Conservation (phyloP, 2,113 vertebrate genomes). For the Aegypius monachus region DNA sequence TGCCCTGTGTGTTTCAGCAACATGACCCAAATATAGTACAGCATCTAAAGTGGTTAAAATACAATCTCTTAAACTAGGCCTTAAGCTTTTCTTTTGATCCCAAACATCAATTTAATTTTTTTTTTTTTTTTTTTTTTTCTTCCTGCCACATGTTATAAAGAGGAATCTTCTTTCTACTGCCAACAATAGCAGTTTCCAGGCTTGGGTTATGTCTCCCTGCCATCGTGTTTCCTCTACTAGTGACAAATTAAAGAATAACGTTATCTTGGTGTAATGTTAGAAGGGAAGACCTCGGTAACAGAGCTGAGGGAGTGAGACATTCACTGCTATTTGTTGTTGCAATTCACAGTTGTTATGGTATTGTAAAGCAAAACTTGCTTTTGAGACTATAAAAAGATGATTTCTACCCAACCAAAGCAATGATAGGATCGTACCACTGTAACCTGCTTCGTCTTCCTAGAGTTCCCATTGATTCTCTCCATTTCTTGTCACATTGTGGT, state of each 20-base stretch:
- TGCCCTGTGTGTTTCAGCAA: not conserved
- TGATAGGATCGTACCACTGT: not conserved
- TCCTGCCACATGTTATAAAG: not conserved
- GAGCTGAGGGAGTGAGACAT: not conserved
- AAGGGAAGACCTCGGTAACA: not conserved
- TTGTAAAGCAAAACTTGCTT: not conserved
- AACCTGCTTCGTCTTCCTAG: not conserved
- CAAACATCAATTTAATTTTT: not conserved
- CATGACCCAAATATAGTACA: not conserved
- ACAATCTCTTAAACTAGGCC: not conserved
- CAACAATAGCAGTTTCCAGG: not conserved
- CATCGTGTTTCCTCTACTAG: not conserved
- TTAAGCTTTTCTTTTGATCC: not conserved
- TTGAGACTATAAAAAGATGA: not conserved
- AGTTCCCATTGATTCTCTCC: not conserved
- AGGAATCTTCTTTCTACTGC: not conserved
- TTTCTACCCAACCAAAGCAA: not conserved
- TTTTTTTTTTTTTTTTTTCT: not conserved
- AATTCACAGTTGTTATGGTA: not conserved
- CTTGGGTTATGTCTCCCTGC: not conserved
- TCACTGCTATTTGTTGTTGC: not conserved
- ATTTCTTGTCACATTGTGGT: not conserved
- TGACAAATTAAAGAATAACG: not conserved
- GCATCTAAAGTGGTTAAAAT: not conserved
- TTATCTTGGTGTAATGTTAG: not conserved